phyloP scores from a whole-genome alignment of 2,888 invertebrate species.

The Atrina japonica region DNA sequence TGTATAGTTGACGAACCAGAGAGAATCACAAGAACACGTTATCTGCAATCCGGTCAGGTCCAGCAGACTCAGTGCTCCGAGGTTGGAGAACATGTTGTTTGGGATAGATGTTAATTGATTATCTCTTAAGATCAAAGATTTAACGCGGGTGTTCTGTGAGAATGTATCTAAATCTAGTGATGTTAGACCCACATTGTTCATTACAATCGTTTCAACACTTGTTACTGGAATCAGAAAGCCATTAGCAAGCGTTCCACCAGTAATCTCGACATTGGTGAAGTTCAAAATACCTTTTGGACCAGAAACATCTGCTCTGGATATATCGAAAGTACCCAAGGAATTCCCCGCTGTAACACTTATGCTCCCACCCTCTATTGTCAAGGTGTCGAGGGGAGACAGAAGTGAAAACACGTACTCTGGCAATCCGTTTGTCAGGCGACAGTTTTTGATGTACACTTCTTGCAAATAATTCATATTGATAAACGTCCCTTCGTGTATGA shows the following conservation, averaged over 20 bases:
- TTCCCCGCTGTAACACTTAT: conserved; percentile 40
- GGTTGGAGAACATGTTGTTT: conserved; percentile 16
- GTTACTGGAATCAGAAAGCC: conserved; percentile 26
- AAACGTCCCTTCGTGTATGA: conserved; percentile 38
- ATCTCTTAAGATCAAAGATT: conserved; percentile 18
- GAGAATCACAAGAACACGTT: conserved; percentile 35
- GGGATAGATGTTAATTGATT: conserved; percentile 31
- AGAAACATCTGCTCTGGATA: conserved; percentile 32
- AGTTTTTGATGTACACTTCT: conserved; percentile 54
- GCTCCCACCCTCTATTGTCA: conserved; percentile 52
- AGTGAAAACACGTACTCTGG: conserved; percentile 42
- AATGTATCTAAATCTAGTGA: conserved; percentile 16
- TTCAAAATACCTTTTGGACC: conserved; percentile 29
- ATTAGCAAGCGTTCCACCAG: conserved; percentile 12
- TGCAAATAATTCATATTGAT: conserved; percentile 41
- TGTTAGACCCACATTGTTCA: conserved; percentile 31
- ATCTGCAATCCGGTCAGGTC: conserved; percentile 20
- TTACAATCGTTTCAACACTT: conserved; percentile 18
- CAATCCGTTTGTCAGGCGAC: conserved; percentile 38
- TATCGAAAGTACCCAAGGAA: conserved; percentile 37
- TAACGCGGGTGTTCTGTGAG: conserved; percentile 24
- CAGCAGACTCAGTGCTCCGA: conserved; percentile 1
- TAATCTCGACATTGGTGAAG: conserved; percentile 18
- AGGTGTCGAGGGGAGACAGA: conserved; percentile 39
- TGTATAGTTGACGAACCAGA: conserved; percentile 37